Conservation (phyloP, 2,888 invertebrate species). For the Metallyticus violacea region DNA sequence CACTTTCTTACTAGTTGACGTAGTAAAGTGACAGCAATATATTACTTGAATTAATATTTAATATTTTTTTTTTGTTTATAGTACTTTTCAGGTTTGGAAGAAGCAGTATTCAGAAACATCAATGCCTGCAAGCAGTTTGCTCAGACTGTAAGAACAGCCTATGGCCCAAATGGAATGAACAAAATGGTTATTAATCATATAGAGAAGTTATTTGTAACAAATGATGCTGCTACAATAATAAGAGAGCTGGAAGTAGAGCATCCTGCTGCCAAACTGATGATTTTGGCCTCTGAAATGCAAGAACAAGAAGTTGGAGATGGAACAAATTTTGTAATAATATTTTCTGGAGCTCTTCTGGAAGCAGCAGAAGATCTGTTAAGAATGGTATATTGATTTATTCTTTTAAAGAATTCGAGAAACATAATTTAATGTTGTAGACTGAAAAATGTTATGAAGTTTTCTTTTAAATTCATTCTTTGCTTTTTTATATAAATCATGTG, state of each 20-base stretch:
- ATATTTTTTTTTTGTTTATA: slow-evolving; percentile 39
- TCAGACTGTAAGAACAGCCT: slow-evolving; percentile 89
- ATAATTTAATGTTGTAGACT: too few relatives aligned
- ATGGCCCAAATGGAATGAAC: slow-evolving; percentile 98
- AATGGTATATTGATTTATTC: slow-evolving; percentile 53
- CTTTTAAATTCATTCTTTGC: too few relatives aligned
- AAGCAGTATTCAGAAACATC: slow-evolving; percentile 95
- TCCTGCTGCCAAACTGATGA: slow-evolving; percentile 95
- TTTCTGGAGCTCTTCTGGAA: slow-evolving; percentile 90
- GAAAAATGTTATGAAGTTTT: too few relatives aligned
- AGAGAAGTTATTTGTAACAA: slow-evolving; percentile 97
- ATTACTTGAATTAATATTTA: background rate
- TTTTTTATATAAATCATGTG: too few relatives aligned
- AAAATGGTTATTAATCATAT: slow-evolving; percentile 99
- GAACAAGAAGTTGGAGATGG: slow-evolving; percentile 98
- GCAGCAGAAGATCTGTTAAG: slow-evolving; percentile 88
- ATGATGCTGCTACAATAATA: slow-evolving; percentile 98
- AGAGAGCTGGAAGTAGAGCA: slow-evolving; percentile 95
- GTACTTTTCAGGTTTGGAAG: slow-evolving; percentile 89
- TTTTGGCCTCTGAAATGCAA: slow-evolving; percentile 96
- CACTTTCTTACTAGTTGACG: background rate
- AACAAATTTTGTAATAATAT: slow-evolving; percentile 95
- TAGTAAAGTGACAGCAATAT: background rate
- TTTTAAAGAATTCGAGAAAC: too few relatives aligned
- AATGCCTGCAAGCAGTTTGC: slow-evolving; percentile 94